Percentiles rank a stretch among this genome's conserved stretches.
These are phyloP conservation scores for Thalassophryne amazonica DNA, from an alignment of 2,797 vertebrate genomes.

Conservation along the genomic window DNA sequence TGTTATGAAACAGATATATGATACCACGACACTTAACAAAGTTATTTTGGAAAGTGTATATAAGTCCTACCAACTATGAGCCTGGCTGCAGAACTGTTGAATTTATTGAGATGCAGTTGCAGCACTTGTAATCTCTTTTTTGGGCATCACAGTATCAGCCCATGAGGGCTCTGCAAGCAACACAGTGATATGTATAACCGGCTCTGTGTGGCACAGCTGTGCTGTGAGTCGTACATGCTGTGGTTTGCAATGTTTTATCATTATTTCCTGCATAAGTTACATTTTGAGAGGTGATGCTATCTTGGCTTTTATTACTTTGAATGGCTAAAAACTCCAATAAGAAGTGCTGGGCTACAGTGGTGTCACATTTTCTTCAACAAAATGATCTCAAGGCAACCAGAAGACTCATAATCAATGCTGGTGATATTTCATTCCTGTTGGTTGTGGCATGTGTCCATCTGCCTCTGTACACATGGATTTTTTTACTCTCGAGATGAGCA, in stretches of 20 bases:
- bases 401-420: too few species aligned
- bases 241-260: background rate
- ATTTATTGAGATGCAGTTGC: conserved; percentile 24
- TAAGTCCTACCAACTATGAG: conserved; percentile 34
- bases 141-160: background rate
- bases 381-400: too few species aligned
- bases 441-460: too few species aligned
- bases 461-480: too few species aligned
- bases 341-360: background rate
- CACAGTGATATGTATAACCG: background rate
- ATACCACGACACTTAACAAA: conserved; percentile 71
- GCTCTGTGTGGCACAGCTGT: background rate
- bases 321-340: conserved; percentile 5
- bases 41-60: conserved; percentile 77
- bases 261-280: too few species aligned
- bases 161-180: background rate
- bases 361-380: background rate
- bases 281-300: background rate
- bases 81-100: conserved; percentile 43
- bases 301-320: background rate
- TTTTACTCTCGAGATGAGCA: too few species aligned
- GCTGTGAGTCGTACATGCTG: background rate
- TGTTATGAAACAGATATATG: conserved; percentile 79
- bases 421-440: too few species aligned
- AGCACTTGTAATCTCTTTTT: conserved; percentile 9